Evolutionary conservation across 2,888 invertebrate genomes (phyloP), one percentile per base, ranked within the genome.

Genomic region (Ormyrus labotus): DNA sequence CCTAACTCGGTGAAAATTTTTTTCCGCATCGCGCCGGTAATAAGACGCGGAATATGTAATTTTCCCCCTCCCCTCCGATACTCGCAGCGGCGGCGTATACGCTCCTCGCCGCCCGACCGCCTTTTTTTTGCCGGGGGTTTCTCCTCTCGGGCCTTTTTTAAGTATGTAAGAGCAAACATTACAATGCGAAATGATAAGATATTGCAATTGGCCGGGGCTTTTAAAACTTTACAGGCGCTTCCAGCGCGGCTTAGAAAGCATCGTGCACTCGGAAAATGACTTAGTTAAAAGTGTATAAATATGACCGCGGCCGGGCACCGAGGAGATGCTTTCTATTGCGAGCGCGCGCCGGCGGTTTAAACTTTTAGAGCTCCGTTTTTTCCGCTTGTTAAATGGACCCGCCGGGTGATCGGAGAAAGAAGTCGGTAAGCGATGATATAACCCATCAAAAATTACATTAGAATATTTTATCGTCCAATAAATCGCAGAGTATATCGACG

Each of bases 1-100:
- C 34, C 70, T 78, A 67, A 78, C 81, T 73, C 60, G 74, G 65
- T 69, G 73, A 78, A 70, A 81, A 78, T 78, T 81, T 81, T 34
- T 81, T 81, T 81, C 74, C 70, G 45, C 78, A 57, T 68, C 65
- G 63, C 51, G 65, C 65, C n/a, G 64, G 78, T 75, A 78, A 81
- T 81, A 78, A 74, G 74, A 70, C 45, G 6, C 50, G 81, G 78
- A 78, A 78, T 81, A 74, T 74, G 81, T 81, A 78, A 81, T 81
- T 81, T 81, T 78, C 78, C 71, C 51, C 2, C 78, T 68, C 51
- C 2, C 45, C 34, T 1, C 34, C 34, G 34, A 60, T 57, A 55
- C 51, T 47, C 51, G 74, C 63, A 3, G 34, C 63, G 4, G 34
- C 34, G 0, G 19, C 19, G 19, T 19, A 19, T n/a, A 67, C 75